Base-by-base conservation (phyloP, 2,797 vertebrate species). In the Sebastes matsubarae region DNA sequence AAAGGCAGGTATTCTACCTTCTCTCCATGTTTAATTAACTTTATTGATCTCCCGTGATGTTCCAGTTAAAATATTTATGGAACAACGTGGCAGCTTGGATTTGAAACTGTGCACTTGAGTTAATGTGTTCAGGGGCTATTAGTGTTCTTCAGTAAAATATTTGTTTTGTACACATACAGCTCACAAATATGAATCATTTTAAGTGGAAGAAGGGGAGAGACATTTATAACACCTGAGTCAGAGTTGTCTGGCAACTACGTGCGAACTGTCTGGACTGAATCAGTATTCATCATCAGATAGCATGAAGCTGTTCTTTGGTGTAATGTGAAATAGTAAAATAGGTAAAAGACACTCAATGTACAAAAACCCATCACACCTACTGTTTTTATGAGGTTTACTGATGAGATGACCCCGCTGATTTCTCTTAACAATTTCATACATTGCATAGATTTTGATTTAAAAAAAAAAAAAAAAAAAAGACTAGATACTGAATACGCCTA, bases 1-100 rank as follows among this genome's bases (percentile, higher is more conserved):
- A 55, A 42, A 67, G 25, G 20, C 57, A 38, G 18, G 14, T 59
- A 63, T 11, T 12, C 1, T 27, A 11, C 54, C n/a, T 42, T 55
- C 52, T 64, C 36, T 54, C 32, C 54, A 29, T 70, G 64, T 85
- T 85, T 82, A 75, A 81, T 90, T 80, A 82, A 65, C 79, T 78
- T 63, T 72, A 83, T 82, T 83, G 76, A 86, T 87, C 54, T 67
- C 59, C 57, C 0, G 27, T 12, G 25, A 77, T 61, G 54, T 58
- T 81, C n/a, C 54, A 52, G 52, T 73, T 82, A 6, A 85, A 84
- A 75, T 79, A 85, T 82, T 65, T 32, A 85, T 74, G 52, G 6
- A 34, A 59, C 77, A 36, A 20, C 14, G 22, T 25, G 50, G 61
- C 34, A 71, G 63, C 57, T 74, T 74, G 34, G 59, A 64, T 79